A percentile compares a stretch with the other conserved stretches of the same genome.
Evolutionary conservation across 2,113 vertebrate genomes (phyloP).

Genomic region (Sialia sialis): DNA sequence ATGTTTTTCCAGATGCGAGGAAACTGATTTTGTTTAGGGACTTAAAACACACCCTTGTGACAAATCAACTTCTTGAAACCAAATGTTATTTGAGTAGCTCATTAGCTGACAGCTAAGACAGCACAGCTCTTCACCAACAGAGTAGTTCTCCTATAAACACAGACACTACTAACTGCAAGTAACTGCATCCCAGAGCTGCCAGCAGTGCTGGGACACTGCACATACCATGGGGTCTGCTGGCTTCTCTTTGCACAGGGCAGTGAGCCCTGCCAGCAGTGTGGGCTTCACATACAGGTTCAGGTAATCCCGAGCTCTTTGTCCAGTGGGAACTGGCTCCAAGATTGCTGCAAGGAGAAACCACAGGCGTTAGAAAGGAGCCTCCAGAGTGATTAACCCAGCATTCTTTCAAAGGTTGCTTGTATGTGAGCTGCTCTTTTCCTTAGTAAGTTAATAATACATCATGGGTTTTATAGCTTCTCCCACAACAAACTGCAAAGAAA

Average conservation of each 20-base stretch:
- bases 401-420: not conserved
- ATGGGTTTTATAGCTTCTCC: not conserved
- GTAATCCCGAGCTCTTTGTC: constrained; percentile 82
- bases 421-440: not conserved
- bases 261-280: constrained; percentile 85
- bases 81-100: not conserved
- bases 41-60: not conserved
- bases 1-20: not conserved
- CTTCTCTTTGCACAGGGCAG: constrained; percentile 88
- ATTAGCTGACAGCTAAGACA: not conserved
- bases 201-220: not conserved
- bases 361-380: not conserved
- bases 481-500: not conserved
- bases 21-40: not conserved
- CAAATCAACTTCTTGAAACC: not conserved
- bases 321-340: constrained; percentile 79
- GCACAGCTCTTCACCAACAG: not conserved
- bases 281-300: constrained; percentile 82
- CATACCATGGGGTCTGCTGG: constrained; percentile 87
- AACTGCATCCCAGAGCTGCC: not conserved
- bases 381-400: not conserved
- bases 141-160: fast-evolving
- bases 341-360: constrained; percentile 71
- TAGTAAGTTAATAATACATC: not conserved
- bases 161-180: not conserved